Percentiles rank a stretch among this genome's conserved stretches.
Evolutionary conservation across 2,888 invertebrate species (phyloP).

Genomic region (Lepidonotus clava): DNA sequence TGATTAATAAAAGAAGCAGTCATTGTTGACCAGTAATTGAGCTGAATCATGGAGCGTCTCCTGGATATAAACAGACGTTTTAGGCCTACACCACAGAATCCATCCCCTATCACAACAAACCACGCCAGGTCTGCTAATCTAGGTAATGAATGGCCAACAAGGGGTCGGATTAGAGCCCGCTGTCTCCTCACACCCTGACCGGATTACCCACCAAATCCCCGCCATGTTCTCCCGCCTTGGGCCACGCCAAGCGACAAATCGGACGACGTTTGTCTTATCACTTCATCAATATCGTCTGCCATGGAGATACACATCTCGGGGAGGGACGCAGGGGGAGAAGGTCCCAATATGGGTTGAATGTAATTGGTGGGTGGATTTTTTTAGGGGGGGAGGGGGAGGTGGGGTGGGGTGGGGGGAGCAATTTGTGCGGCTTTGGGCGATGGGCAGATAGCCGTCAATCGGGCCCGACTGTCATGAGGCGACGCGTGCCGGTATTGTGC

Average conservation of each 20-base stretch:
- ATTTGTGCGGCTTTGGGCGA: constrained; percentile 37
- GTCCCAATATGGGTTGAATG: constrained; percentile 24
- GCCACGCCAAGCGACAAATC: background rate
- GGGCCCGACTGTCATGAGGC: background rate
- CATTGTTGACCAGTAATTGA: background rate
- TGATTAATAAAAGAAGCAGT: background rate
- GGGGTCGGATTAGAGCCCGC: background rate
- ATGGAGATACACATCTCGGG: constrained; percentile 7
- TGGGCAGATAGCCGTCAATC: constrained; percentile 47
- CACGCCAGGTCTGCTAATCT: background rate
- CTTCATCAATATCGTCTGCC: constrained; percentile 11
- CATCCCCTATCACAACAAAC: no score
- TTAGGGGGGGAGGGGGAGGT: background rate
- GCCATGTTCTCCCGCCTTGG: background rate
- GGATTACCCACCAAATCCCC: background rate
- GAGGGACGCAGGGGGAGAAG: background rate
- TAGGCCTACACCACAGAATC: no score
- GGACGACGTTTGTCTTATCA: background rate
- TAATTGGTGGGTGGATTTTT: background rate
- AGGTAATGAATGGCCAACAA: constrained; percentile 7
- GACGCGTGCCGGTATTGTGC: constrained; percentile 30
- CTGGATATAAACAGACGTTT: no score
- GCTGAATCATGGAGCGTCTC: background rate
- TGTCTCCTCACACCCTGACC: background rate
- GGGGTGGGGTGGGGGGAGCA: background rate